These are phyloP conservation scores for Eulemur albifrons DNA, from an alignment of 2,797 vertebrate genomes.

Conservation along the genomic window DNA sequence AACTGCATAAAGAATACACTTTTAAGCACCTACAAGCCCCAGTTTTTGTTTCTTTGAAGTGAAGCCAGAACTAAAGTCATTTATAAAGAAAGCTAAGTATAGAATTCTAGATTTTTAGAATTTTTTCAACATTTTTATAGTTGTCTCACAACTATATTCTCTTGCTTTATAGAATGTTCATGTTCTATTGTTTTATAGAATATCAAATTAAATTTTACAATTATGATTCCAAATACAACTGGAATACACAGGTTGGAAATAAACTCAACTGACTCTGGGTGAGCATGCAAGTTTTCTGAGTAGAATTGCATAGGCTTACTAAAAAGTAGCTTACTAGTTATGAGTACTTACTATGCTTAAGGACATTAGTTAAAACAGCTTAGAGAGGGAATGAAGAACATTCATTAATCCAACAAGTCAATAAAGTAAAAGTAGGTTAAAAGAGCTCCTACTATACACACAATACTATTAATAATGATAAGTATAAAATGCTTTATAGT, in stretches of 20 bases:
- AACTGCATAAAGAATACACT: neutral
- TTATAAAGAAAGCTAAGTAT: neutral
- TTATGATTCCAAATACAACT: neutral
- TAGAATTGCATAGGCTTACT: neutral
- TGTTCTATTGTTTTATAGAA: neutral
- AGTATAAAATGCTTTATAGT: neutral
- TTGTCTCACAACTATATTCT: neutral
- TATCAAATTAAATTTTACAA: constrained; percentile 33
- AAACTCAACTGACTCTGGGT: neutral
- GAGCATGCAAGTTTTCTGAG: neutral
- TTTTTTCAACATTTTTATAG: neutral
- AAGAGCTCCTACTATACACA: neutral
- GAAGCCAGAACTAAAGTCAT: neutral
- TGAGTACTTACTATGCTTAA: neutral
- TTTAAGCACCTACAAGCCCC: neutral
- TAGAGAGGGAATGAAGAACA: neutral
- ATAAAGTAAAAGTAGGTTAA: neutral
- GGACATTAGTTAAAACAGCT: neutral
- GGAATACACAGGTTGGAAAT: neutral
- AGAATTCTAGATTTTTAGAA: neutral
- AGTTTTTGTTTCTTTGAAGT: neutral
- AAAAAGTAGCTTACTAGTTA: neutral
- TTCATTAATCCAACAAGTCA: neutral
- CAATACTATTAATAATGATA: neutral
- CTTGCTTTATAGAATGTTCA: neutral